A percentile compares a stretch with the other conserved stretches of the same genome.
Conservation (phyloP, 2,797 vertebrate genomes). For the Molothrus ater region DNA sequence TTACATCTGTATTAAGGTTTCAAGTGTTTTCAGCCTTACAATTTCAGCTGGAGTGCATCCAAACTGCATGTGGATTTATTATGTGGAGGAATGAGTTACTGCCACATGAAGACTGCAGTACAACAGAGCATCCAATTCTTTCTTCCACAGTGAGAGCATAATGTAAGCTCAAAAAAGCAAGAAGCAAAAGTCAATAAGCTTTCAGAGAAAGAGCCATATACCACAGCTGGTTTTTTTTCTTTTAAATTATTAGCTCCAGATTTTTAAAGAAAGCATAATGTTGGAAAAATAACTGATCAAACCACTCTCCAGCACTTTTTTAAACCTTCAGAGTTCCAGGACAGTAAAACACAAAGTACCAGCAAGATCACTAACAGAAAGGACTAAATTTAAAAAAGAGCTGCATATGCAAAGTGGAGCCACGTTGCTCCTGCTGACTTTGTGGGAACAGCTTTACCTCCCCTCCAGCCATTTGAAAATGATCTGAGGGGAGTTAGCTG, state of each 20-base stretch:
- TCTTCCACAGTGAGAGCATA: not conserved
- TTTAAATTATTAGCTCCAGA: conserved; percentile 1
- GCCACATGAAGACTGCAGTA: not conserved
- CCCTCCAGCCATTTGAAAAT: not conserved
- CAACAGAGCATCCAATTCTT: not conserved
- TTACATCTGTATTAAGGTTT: not conserved
- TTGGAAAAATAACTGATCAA: not conserved
- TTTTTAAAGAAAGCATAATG: conserved; percentile 25
- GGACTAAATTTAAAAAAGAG: not conserved
- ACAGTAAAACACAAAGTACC: not conserved
- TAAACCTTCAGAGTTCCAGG: not conserved
- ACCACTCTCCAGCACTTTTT: not conserved
- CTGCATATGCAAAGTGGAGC: not conserved
- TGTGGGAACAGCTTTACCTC: not conserved
- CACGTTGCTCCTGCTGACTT: not conserved
- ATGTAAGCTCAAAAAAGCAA: not conserved
- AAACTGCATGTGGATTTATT: conserved; percentile 22
- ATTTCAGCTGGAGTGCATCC: conserved; percentile 14
- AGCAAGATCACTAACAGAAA: not conserved
- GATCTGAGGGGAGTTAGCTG: not conserved
- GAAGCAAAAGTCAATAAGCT: conserved; percentile 1
- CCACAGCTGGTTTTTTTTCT: not conserved
- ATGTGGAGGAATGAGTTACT: conserved; percentile 22
- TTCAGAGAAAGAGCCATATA: not conserved
- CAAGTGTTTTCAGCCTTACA: not conserved